Base-by-base conservation (phyloP, 2,797 vertebrate genomes). In the Dermochelys coriacea region DNA sequence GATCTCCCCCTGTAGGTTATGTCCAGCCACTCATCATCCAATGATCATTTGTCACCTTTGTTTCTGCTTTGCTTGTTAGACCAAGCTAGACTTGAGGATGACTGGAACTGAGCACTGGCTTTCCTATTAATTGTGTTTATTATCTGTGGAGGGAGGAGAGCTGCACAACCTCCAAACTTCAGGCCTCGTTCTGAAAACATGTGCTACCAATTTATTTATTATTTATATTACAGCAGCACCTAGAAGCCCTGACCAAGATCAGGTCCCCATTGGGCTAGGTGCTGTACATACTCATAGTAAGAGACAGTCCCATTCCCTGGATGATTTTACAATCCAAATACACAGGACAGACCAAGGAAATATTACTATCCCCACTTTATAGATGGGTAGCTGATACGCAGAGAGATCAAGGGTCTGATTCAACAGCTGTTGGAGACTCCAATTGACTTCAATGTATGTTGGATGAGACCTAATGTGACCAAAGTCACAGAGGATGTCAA, bases 1-100 rank as follows among this genome's bases (percentile, higher is more conserved):
- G 68, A 15, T 90, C 68, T 80, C 90, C 52, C 86, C 86, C 41
- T 8, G 0, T 55, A 6, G 6, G 71, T 84, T 59, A 51, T 14
- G 12, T 5, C 49, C 86, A 18, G 9, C 55, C 86, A 41, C 34
- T 54, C 34, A 57, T 27, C 61, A 86, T 34, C 1, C 0, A 51
- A 41, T 27, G 54, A 12, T 82, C 68, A 54, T 89, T 94, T 80
- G 77, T 81, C 25, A 89, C n/a, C 50, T 86, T 86, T 5, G 3
- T 49, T 90, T 87, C 92, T 94, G 80, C 84, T 93, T 91, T 16
- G 5, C 78, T 95, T 91, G 49, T 85, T 71, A 55, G 49, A 61
- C 79, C 54, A 19, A 2, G 27, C 5, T 57, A 16, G 59, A 6
- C 75, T 80, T 31, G 61, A 84, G 82, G 12, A 80, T 21, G 50